A percentile compares a stretch with the other conserved stretches of the same genome.
Conservation (phyloP, 1,140 invertebrate species). For the Pogonomyrmex barbatus region DNA sequence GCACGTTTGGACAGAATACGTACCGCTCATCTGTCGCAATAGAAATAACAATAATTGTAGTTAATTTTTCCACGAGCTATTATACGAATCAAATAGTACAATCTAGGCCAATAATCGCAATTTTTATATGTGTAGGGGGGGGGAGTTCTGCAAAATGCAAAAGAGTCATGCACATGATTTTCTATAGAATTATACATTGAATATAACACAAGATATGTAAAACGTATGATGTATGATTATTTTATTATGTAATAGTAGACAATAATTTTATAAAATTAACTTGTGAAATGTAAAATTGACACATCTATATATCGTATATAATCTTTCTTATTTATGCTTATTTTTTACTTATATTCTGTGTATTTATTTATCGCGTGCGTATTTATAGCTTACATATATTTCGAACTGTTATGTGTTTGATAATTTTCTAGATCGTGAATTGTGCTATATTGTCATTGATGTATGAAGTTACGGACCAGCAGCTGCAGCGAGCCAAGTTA, state of each 20-base stretch:
- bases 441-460: constrained; percentile 71
- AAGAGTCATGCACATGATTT: background rate
- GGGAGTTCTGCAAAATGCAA: constrained; percentile 4
- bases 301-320: no score
- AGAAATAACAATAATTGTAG: constrained; percentile 49
- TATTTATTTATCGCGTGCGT: background rate
- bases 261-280: constrained; percentile 5
- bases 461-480: constrained; percentile 68
- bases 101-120: constrained; percentile 7
- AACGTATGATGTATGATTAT: background rate
- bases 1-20: constrained; percentile 19
- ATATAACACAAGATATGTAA: background rate
- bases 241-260: background rate
- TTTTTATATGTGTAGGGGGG: background rate
- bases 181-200: constrained; percentile 16
- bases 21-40: constrained; percentile 50
- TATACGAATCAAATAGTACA: constrained; percentile 21
- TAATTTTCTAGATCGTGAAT: constrained; percentile 80
- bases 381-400: background rate
- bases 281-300: background rate
- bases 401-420: background rate
- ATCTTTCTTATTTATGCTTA: background rate
- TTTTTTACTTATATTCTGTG: background rate
- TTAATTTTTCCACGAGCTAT: constrained; percentile 42
- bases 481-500: constrained; percentile 79